Evolutionary conservation across 2,888 invertebrate genomes (phyloP), one percentile per base, ranked within the genome.

Genomic region (Cistogaster globosa): DNA sequence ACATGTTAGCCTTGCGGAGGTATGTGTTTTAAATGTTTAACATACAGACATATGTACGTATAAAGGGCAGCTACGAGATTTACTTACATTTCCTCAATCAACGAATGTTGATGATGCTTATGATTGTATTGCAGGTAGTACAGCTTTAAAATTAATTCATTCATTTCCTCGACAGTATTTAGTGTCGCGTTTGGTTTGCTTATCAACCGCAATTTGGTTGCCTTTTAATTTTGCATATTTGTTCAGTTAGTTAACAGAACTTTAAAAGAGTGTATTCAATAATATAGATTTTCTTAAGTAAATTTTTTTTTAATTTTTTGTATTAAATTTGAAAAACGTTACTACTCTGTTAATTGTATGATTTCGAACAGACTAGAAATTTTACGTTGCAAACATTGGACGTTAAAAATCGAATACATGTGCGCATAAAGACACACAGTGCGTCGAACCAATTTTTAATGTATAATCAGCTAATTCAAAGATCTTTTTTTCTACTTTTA

Each of bases 71-170:
- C 38, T 26, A 38, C 62, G 26, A 76, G 69, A 69, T 82, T 71
- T 76, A 76, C 71, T 65, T 76, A 71, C 63, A 65, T 71, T 76
- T 76, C 71, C 76, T 71, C 76, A 76, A 82, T 76, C 76, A 51
- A 65, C 57, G 32, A 71, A 62, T 72, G 78, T 36, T 74, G 68
- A 68, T 74, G 79, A 69, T 48, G 79, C 67, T 74, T 55, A 63
- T 75, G 74, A 74, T 79, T 74, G 55, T 38, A 38, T 57, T 60
- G 63, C 12, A 57, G 38, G 62, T 45, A 36, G 45, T 57, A 5
- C 20, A 62, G 45, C 45, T 62, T 77, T 62, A 68, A 62, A 79
- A 79, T 79, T 79, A 79, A 83, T 79, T 83, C 63, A 83, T 79
- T 83, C 74, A 69, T 75, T 75, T 75, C 63, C 63, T 78, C 48